Base-by-base conservation (phyloP, 1,140 invertebrate species). In the Metaphire vulgaris region DNA sequence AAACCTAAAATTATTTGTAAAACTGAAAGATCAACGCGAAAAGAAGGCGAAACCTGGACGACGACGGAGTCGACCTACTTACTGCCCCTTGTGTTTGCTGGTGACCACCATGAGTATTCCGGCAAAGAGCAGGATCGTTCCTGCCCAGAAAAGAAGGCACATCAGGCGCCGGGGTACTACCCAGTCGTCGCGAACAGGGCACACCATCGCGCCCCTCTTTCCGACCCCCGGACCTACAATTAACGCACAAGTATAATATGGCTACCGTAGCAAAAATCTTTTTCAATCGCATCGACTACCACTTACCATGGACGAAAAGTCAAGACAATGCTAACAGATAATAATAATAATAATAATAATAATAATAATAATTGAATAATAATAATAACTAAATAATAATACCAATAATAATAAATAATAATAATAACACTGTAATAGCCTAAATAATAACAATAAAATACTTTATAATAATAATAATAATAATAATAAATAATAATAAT, bases 51-150 rank as follows among this genome's bases (percentile, higher is more conserved):
- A n/a, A n/a, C n/a, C n/a, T n/a, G n/a, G n/a, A n/a, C n/a, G n/a
- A n/a, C n/a, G n/a, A n/a, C n/a, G n/a, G n/a, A n/a, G n/a, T n/a
- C n/a, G n/a, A n/a, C n/a, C n/a, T 69, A 75, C 74, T 75, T 56
- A 75, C 74, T 26, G 2, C 31, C 66, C 74, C 32, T 75, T 75
- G 74, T 75, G 74, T 73, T 75, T 75, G 32, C 65, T 69, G 6
- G 74, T 75, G 1, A 75, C 74, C 12, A 69, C 29, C 1, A 75
- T 65, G 74, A 75, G 68, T 6, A 75, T 75, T 14, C 74, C 74
- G n/a, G 74, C 69, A 33, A 75, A 75, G 14, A 75, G 66, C n/a
- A 75, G 66, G 26, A 75, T 33, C 65, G 33, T 75, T 28, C 74
- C 67, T 21, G 56, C 31, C 74, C 74, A 75, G 74, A 75, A 75